phyloP scores from a whole-genome alignment of 2,888 invertebrate genomes.

The Argynnis bischoffii region DNA sequence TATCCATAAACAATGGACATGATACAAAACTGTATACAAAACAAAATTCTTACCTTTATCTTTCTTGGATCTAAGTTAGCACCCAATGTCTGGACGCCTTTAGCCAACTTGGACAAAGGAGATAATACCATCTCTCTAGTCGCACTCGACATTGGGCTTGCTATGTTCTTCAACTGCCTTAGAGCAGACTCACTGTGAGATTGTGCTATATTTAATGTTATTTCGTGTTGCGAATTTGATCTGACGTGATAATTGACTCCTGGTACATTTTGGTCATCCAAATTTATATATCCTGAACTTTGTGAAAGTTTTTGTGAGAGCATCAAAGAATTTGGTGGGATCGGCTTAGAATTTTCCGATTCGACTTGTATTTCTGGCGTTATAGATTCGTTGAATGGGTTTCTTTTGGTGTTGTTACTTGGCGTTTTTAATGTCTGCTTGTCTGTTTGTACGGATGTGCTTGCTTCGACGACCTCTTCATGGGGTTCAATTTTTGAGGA shows the following conservation, averaged over 20 bases:
- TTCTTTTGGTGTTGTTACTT: constrained; percentile 59
- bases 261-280: constrained; percentile 49
- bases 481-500: constrained; percentile 74
- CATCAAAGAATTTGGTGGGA: constrained; percentile 80
- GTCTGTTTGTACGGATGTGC: constrained; percentile 70
- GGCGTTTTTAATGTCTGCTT: constrained; percentile 65
- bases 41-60: constrained; percentile 70
- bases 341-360: constrained; percentile 60
- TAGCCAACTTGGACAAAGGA: constrained; percentile 91
- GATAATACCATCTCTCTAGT: constrained; percentile 86
- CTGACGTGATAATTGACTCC: constrained; percentile 65
- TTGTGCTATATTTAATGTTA: constrained; percentile 87
- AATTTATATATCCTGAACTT: constrained; percentile 86
- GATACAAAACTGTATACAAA: not conserved
- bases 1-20: too few relatives aligned
- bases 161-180: constrained; percentile 84
- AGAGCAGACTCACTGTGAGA: constrained; percentile 92
- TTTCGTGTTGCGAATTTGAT: constrained; percentile 85
- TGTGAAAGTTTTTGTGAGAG: constrained; percentile 86
- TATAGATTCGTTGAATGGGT: constrained; percentile 73
- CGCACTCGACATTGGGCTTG: constrained; percentile 85
- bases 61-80: constrained; percentile 93
- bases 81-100: constrained; percentile 92
- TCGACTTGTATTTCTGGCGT: constrained; percentile 86
- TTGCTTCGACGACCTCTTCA: constrained; percentile 83